These are phyloP conservation scores for Archips xylosteana DNA, from an alignment of 2,888 invertebrate genomes.

Conservation along the genomic window DNA sequence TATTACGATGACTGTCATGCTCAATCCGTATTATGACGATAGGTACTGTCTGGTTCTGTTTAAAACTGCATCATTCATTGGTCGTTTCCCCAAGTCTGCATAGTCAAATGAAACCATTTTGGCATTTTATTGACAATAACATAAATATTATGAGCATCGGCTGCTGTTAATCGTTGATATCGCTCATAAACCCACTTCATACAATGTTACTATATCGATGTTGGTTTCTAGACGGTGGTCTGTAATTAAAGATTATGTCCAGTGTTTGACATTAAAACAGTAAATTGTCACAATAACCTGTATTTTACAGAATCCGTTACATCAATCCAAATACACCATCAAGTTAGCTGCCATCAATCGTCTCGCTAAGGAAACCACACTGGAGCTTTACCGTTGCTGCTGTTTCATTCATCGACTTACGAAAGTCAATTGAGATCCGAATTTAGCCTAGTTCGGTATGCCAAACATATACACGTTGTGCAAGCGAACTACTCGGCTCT, in stretches of 20 bases:
- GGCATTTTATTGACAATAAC: constrained; percentile 35
- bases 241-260: background rate
- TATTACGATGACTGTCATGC: background rate
- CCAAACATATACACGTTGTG: constrained; percentile 58
- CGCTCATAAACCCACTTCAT: constrained; percentile 39
- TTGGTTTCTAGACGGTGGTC: constrained; percentile 4
- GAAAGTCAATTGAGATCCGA: constrained; percentile 76
- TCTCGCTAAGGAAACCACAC: constrained; percentile 54
- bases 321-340: constrained; percentile 2
- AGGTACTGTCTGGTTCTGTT: constrained; percentile 34
- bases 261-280: background rate
- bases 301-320: constrained; percentile 1
- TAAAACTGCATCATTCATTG: constrained; percentile 41
- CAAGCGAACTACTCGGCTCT: constrained; percentile 48
- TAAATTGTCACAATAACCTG: background rate
- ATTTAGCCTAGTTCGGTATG: constrained; percentile 73
- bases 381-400: constrained; percentile 58
- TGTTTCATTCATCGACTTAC: constrained; percentile 72
- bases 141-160: constrained; percentile 39
- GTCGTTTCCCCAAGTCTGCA: constrained; percentile 25
- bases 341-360: constrained; percentile 49
- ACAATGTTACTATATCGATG: constrained; percentile 22
- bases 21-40: constrained; percentile 3
- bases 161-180: constrained; percentile 37
- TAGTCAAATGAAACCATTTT: constrained; percentile 34